phyloP scores from a whole-genome alignment of 2,888 invertebrate genomes.

The Mythimna pallens region DNA sequence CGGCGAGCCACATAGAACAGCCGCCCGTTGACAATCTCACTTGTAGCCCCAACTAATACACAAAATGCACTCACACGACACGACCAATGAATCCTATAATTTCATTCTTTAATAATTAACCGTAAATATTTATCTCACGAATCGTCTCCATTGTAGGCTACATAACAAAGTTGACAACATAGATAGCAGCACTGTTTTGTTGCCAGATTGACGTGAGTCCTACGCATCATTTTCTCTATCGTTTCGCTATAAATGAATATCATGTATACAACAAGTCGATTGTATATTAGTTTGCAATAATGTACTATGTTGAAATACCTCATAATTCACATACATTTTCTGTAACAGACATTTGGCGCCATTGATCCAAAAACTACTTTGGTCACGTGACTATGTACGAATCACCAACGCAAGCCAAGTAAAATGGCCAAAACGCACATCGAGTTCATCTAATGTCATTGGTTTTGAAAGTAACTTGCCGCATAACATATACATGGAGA shows the following conservation, averaged over 20 bases:
- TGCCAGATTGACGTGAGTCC: conserved; percentile 90
- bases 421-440: conserved; percentile 91
- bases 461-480: conserved; percentile 86
- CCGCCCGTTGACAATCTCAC: conserved; percentile 22
- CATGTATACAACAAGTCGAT: conserved; percentile 64
- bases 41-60: conserved; percentile 47
- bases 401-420: conserved; percentile 91
- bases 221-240: conserved; percentile 83
- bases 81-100: conserved; percentile 65
- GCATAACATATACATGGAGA: conserved; percentile 86
- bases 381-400: conserved; percentile 91
- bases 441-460: conserved; percentile 89
- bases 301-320: conserved; percentile 70
- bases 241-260: conserved; percentile 71
- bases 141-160: conserved; percentile 91
- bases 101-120: conserved; percentile 85
- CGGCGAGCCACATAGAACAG: conserved; percentile 55
- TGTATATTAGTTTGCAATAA: conserved; percentile 68
- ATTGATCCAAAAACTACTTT: conserved; percentile 89
- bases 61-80: conserved; percentile 75
- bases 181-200: conserved; percentile 94
- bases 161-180: conserved; percentile 94
- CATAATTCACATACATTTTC: conserved; percentile 87
- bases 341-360: conserved; percentile 90
- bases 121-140: conserved; percentile 92